These are phyloP conservation scores for Rhagoletis pomonella DNA, from an alignment of 1,140 invertebrate species.

Conservation along the genomic window DNA sequence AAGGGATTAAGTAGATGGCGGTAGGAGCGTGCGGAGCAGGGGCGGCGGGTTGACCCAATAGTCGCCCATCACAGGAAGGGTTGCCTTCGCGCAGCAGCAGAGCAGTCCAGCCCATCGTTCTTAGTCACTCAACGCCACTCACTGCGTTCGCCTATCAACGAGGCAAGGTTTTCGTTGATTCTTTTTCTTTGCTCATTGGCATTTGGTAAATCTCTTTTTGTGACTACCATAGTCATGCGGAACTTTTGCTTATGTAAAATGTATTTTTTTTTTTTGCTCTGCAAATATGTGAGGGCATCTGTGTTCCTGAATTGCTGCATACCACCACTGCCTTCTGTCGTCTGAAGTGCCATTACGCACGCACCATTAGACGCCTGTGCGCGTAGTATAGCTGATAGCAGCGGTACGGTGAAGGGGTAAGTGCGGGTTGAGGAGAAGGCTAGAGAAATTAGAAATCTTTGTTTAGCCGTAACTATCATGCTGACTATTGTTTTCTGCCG, in stretches of 20 bases:
- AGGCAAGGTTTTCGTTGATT: neutral
- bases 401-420: neutral
- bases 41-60: neutral
- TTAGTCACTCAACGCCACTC: neutral
- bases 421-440: neutral
- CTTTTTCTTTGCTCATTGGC: neutral
- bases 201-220: neutral
- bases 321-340: neutral
- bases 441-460: neutral
- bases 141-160: neutral
- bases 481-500: neutral
- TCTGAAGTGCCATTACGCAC: slow-evolving; percentile 32
- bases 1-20: neutral
- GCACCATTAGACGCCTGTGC: slow-evolving; percentile 39
- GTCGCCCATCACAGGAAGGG: neutral
- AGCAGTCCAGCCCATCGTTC: no score
- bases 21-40: neutral
- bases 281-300: neutral
- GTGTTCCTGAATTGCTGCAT: neutral
- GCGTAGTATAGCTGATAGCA: slow-evolving; percentile 10
- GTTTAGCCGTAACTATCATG: neutral
- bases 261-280: neutral
- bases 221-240: neutral
- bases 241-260: slow-evolving; percentile 9
- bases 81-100: neutral